phyloP scores from a whole-genome alignment of 2,797 vertebrate genomes.

The Spea hammondii region DNA sequence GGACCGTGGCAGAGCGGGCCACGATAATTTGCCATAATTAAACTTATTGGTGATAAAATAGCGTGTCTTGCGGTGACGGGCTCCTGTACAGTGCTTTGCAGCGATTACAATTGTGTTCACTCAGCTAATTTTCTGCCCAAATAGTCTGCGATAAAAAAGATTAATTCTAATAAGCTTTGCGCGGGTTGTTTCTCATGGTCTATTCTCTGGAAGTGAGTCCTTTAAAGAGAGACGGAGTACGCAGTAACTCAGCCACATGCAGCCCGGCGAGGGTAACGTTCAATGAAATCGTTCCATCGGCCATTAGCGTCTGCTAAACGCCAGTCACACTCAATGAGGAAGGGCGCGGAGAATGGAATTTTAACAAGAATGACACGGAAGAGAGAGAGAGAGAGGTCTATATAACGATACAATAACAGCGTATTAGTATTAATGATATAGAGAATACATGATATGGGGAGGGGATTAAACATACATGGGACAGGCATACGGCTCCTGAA shows the following conservation, averaged over 20 bases:
- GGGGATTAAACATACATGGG: no score
- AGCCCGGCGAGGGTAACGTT: background rate
- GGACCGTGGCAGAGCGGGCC: slow-evolving; percentile 8
- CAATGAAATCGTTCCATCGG: background rate
- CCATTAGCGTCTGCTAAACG: background rate
- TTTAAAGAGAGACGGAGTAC: background rate
- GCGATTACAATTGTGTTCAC: slow-evolving; percentile 27
- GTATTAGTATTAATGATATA: no score
- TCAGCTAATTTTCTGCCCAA: slow-evolving; percentile 40
- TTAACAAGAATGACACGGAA: background rate
- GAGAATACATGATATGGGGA: no score
- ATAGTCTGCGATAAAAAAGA: slow-evolving; percentile 44
- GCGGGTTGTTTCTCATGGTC: slow-evolving; percentile 8
- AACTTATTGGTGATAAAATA: slow-evolving; percentile 40
- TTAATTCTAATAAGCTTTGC: slow-evolving; percentile 31
- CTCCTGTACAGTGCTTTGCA: background rate
- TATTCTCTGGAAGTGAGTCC: background rate
- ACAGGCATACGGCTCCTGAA: no score
- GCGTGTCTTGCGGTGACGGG: background rate
- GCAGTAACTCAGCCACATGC: background rate
- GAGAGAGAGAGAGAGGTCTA: background rate
- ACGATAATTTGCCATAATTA: slow-evolving; percentile 41
- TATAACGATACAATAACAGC: no score
- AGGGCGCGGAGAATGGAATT: background rate
- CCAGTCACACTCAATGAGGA: background rate